These are phyloP conservation scores for Sphaerodactylus townsendi DNA, from an alignment of 2,113 vertebrate species.

Conservation along the genomic window DNA sequence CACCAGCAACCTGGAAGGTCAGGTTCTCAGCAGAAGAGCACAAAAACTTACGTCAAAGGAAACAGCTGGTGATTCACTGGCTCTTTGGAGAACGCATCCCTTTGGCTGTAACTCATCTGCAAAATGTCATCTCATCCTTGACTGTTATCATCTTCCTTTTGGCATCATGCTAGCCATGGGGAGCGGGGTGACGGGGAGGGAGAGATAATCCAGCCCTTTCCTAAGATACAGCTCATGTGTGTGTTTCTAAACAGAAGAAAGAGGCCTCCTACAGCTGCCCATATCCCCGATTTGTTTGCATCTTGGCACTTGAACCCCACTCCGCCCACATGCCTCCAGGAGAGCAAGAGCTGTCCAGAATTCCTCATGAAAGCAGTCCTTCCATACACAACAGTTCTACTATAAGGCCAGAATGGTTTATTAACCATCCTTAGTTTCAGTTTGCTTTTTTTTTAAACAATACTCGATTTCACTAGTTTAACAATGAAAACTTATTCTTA, in stretches of 20 bases:
- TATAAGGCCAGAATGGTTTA: not conserved
- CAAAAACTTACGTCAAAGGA: conserved; percentile 70
- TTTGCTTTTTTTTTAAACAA: not conserved
- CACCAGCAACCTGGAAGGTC: conserved; percentile 56
- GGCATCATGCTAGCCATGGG: not conserved
- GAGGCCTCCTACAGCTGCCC: too few species aligned
- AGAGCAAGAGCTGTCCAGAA: not conserved
- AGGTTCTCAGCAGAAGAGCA: conserved; percentile 35
- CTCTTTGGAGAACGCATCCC: conserved; percentile 3
- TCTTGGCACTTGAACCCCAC: not conserved
- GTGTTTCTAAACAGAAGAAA: not conserved
- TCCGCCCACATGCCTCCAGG: fast-evolving
- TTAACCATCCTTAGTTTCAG: not conserved
- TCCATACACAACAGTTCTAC: not conserved
- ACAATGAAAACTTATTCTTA: not conserved
- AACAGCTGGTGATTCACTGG: conserved; percentile 58
- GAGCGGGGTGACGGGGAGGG: not conserved
- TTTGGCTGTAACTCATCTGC: conserved; percentile 60
- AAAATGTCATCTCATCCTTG: conserved; percentile 68
- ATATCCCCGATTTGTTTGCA: not conserved
- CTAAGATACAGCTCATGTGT: not conserved
- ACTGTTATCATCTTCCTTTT: conserved; percentile 44
- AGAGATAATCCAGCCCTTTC: not conserved
- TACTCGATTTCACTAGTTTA: not conserved
- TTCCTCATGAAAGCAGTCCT: not conserved